Evolutionary conservation across 2,797 vertebrate species (phyloP).

Genomic region (Arrhamphus sclerolepis): DNA sequence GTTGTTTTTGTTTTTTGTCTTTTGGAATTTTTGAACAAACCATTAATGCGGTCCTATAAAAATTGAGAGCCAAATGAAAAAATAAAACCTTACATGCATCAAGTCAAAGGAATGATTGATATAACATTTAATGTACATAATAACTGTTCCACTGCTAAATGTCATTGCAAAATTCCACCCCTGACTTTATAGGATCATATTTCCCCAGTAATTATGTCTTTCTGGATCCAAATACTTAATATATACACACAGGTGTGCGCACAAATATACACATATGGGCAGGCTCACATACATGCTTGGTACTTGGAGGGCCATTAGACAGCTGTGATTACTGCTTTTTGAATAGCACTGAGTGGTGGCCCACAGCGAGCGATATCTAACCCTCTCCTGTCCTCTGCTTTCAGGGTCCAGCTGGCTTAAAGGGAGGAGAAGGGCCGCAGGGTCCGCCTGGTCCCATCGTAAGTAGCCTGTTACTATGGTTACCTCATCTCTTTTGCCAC

Average conservation of each 20-base stretch:
- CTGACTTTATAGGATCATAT: too few species aligned
- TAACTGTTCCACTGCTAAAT: too few species aligned
- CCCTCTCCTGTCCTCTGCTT: conserved; percentile 66
- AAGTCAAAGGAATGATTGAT: too few species aligned
- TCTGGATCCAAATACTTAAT: background rate
- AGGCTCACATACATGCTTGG: conserved; percentile 14
- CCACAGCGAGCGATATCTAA: conserved; percentile 45
- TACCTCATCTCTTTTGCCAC: conserved; percentile 48
- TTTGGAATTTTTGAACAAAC: too few species aligned
- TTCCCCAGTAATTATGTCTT: background rate
- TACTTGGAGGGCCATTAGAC: conserved; percentile 51
- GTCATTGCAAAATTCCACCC: too few species aligned
- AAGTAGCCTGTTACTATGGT: conserved; percentile 83
- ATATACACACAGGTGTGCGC: background rate
- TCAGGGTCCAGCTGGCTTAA: conserved; percentile 92
- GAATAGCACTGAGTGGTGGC: conserved; percentile 42
- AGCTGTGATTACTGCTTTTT: conserved; percentile 53
- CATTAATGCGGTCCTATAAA: too few species aligned
- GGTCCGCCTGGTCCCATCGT: conserved; percentile 91
- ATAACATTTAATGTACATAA: too few species aligned
- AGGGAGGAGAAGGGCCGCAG: conserved; percentile 98
- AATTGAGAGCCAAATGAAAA: too few species aligned
- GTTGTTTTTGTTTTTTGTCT: too few species aligned
- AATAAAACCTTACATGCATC: too few species aligned
- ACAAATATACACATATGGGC: background rate